These are phyloP conservation scores for Thripadectes ignobilis DNA, from an alignment of 2,797 vertebrate genomes.

Conservation along the genomic window DNA sequence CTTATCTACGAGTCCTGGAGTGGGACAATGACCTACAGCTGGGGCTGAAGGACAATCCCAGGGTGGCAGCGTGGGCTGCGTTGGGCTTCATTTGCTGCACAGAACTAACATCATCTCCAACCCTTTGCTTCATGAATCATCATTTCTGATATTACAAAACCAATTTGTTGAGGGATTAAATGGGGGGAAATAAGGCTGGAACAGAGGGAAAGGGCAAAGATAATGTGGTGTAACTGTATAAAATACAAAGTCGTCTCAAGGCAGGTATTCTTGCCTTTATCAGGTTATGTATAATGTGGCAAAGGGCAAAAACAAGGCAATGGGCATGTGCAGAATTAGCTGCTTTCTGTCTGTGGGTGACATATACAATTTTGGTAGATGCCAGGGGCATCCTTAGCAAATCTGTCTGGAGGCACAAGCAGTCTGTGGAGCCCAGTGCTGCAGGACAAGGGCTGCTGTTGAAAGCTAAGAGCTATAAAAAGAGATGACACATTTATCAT, in stretches of 20 bases:
- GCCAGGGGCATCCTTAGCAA: not conserved
- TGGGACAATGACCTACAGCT: not conserved
- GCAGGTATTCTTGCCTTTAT: not conserved
- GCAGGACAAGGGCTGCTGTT: not conserved
- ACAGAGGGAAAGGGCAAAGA: not conserved
- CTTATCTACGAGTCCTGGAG: not conserved
- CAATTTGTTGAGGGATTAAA: not conserved
- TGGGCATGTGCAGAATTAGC: not conserved
- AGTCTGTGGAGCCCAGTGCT: not conserved
- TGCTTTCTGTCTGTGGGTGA: not conserved
- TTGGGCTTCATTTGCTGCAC: not conserved
- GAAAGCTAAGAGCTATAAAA: not conserved
- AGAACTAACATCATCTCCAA: not conserved
- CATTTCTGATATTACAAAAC: not conserved
- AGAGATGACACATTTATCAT: not conserved
- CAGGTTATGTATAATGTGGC: not conserved
- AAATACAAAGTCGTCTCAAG: not conserved
- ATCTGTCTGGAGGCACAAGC: not conserved
- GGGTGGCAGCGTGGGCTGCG: not conserved
- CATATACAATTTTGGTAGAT: not conserved
- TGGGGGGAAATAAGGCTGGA: not conserved
- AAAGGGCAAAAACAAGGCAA: not conserved
- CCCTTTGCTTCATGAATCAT: not conserved
- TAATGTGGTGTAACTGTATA: not conserved
- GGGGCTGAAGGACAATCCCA: not conserved